Base-by-base conservation (phyloP, 2,113 vertebrate genomes). In the Cyprinus carpio region DNA sequence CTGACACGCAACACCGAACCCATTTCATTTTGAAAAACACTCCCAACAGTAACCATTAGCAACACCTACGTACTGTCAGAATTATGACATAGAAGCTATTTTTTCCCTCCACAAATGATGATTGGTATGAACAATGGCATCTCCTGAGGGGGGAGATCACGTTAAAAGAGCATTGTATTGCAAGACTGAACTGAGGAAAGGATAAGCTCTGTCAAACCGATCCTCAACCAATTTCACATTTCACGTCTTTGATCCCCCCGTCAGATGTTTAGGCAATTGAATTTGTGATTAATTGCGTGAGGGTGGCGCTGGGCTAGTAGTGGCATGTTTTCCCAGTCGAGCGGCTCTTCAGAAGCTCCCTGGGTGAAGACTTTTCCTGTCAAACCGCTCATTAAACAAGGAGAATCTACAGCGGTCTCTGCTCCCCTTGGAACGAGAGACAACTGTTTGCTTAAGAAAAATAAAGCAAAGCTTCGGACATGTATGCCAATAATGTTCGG, bases 211-310 rank as follows among this genome's bases (percentile, higher is more conserved):
- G 82, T 88, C 82, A 87, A 76, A 89, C 79, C 49, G 51, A 84
- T 89, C 88, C 69, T 69, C 75, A 82, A 75, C 72, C 83, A 79
- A 25, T 86, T 86, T 86, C 78, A 49, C 84, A 46, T 82, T 82
- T 86, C 72, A 69, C 11, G 31, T 69, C 87, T 84, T 85, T 85
- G 77, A 84, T 84, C 62, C 82, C 16, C 15, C 65, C 82, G 62
- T 89, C 88, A 86, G 77, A 86, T 89, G 84, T 86, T 87, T 79
- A 77, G 86, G 64, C 86, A 84, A 88, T 88, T 89, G 88, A 86
- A 82, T 89, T 89, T 88, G 85, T 86, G 85, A 86, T 89, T 89
- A 89, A 88, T 89, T 88, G 85, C 54, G 29, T 25, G 37, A 75
- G 37, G 87, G 56, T 84, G 43, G 64, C 43, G 86, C 37, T 37